phyloP scores from a whole-genome alignment of 2,797 vertebrate species.

The Craterocephalus amniculus region DNA sequence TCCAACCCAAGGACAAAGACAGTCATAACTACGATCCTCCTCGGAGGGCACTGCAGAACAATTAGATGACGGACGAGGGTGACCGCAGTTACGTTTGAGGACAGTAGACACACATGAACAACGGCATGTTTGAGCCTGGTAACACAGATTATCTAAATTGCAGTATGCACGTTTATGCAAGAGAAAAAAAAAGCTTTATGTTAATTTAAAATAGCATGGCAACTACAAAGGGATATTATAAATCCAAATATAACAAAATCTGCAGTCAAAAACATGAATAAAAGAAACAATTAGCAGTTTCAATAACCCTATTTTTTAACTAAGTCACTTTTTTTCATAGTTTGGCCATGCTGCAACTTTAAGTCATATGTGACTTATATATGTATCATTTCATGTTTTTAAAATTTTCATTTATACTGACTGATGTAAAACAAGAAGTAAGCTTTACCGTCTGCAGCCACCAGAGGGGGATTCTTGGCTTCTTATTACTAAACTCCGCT shows the following conservation, averaged over 20 bases:
- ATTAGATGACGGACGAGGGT: slow-evolving; percentile 72
- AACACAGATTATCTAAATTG: background rate
- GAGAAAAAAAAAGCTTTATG: background rate
- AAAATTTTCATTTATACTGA: too few species aligned
- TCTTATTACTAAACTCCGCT: too few species aligned
- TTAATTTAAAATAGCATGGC: background rate
- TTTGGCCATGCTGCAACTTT: too few species aligned
- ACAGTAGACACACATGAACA: slow-evolving; percentile 28
- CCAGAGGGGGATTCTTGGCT: too few species aligned
- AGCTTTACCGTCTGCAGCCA: too few species aligned
- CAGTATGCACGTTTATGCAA: too few species aligned
- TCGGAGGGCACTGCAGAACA: slow-evolving; percentile 73
- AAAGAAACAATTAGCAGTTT: background rate
- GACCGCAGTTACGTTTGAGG: slow-evolving; percentile 70
- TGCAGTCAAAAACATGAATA: background rate
- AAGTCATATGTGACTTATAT: too few species aligned
- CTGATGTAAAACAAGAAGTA: too few species aligned
- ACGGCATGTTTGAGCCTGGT: background rate
- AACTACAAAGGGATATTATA: background rate
- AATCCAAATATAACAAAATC: background rate
- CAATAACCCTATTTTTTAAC: too few species aligned
- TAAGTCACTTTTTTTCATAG: too few species aligned
- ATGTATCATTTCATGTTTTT: too few species aligned
- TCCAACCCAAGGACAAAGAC: slow-evolving; percentile 84
- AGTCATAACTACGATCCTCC: slow-evolving; percentile 70